Evolutionary conservation across 1,140 invertebrate genomes (phyloP), one percentile per base, ranked within the genome.

Genomic region (Notospermus geniculatus): DNA sequence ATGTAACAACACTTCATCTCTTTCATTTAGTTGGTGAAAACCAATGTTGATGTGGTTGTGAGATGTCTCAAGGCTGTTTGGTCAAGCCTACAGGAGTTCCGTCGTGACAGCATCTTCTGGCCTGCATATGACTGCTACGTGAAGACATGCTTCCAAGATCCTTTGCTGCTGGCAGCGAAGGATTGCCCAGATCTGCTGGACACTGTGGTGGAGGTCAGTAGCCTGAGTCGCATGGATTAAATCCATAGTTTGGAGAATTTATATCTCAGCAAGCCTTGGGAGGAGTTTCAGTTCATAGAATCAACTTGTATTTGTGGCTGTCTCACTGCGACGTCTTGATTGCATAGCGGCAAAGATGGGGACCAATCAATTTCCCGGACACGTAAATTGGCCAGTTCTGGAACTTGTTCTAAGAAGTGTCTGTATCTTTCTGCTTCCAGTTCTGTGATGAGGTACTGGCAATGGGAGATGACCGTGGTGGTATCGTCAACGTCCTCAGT

Each of bases 401-500:
- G 41, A n/a, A 56, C 32, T 39, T 54, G 9, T 32, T 70, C 1
- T 58, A 60, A 11, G 50, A 36, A 22, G 27, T 17, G 15, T 28
- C 5, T 1, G 27, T 29, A 7, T 2, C 27, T 56, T 56, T 22
- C 9, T 17, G 30, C n/a, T 53, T 50, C 17, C 50, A 63, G 61
- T 32, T 57, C 57, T 28, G 30, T 17, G 17, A 39, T 25, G 29
- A 57, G 43, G 30, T 64, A 7, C 41, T 64, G 11, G 23, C 15
- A 23, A 19, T 69, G 28, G 72, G 71, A n/a, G 59, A 60, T 22
- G 72, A 70, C 19, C 70, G 70, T 50, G 59, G 55, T 13, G 71
- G 72, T 29, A 50, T 72, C 32, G 60, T 64, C 23, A 71, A 71
- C 58, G 25, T 72, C 22, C 54, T 75, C 36, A 54, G 70, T 5